Evolutionary conservation across 2,797 vertebrate species (phyloP).

Genomic region (Hemitrygon akajei): DNA sequence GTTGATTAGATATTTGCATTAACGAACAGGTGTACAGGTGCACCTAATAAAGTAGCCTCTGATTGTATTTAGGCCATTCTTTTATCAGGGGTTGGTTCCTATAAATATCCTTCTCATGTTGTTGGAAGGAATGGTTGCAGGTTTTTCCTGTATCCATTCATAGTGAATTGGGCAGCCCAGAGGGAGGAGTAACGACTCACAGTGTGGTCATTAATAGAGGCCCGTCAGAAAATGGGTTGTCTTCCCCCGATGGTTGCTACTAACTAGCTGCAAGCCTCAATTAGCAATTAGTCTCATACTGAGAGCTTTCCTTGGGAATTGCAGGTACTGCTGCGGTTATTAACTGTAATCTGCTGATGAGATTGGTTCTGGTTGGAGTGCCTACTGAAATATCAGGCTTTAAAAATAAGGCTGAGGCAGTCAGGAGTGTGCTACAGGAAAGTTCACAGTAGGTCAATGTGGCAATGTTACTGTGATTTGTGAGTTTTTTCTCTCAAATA

Average conservation of each 20-base stretch:
- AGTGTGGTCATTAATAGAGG: background rate
- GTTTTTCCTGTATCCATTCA: background rate
- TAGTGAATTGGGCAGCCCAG: background rate
- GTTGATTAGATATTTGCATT: no score
- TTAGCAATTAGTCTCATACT: background rate
- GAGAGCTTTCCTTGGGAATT: background rate
- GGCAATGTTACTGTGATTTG: background rate
- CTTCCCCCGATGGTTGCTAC: background rate
- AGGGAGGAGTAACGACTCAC: no score
- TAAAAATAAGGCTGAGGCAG: background rate
- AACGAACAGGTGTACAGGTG: no score
- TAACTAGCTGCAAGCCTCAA: background rate
- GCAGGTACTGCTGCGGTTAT: no score
- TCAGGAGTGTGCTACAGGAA: background rate
- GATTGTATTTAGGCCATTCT: no score
- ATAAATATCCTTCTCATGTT: background rate
- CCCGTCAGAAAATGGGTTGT: background rate
- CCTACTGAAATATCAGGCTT: background rate
- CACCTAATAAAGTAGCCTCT: no score
- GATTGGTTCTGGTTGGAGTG: background rate
- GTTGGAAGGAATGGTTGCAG: background rate
- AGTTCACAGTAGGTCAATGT: background rate
- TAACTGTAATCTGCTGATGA: background rate
- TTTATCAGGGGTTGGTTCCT: background rate
- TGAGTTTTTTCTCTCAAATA: background rate